These are phyloP conservation scores for Brotogeris chrysoptera DNA, from an alignment of 2,797 vertebrate genomes.

Conservation along the genomic window DNA sequence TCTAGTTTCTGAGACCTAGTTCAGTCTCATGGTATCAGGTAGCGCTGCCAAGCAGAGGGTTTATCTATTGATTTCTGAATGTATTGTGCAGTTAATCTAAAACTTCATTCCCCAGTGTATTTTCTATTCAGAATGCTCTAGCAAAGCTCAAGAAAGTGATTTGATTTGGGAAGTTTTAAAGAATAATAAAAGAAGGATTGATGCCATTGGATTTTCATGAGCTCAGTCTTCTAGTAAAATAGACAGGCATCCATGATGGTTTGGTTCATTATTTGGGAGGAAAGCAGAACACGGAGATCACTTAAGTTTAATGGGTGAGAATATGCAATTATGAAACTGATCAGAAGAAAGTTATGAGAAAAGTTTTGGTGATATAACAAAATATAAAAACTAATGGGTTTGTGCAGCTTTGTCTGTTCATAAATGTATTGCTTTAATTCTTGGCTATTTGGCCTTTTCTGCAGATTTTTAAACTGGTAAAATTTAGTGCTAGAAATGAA, in stretches of 20 bases:
- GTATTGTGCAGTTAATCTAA: slow-evolving; percentile 71
- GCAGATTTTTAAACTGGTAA: slow-evolving; percentile 4
- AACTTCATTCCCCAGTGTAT: slow-evolving; percentile 68
- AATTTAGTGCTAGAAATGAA: neutral
- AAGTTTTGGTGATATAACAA: neutral
- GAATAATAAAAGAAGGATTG: slow-evolving; percentile 73
- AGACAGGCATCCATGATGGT: neutral
- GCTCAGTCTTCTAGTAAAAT: slow-evolving; percentile 48
- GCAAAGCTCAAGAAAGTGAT: slow-evolving; percentile 68
- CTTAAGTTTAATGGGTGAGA: slow-evolving; percentile 38
- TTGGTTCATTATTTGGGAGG: neutral
- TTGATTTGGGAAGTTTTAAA: slow-evolving; percentile 72
- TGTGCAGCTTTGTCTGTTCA: neutral
- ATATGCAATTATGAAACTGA: neutral
- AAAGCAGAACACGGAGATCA: slow-evolving; percentile 20
- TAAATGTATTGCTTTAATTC: neutral
- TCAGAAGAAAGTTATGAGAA: neutral
- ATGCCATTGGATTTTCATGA: slow-evolving; percentile 79
- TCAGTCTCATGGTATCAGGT: neutral
- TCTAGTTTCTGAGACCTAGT: neutral
- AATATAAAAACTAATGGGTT: neutral
- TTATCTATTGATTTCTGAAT: slow-evolving; percentile 78
- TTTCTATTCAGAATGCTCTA: slow-evolving; percentile 65
- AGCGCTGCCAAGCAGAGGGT: slow-evolving; percentile 60
- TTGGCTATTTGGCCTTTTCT: neutral